Base-by-base conservation (phyloP, 2,113 vertebrate species). In the Rhinoderma darwinii region DNA sequence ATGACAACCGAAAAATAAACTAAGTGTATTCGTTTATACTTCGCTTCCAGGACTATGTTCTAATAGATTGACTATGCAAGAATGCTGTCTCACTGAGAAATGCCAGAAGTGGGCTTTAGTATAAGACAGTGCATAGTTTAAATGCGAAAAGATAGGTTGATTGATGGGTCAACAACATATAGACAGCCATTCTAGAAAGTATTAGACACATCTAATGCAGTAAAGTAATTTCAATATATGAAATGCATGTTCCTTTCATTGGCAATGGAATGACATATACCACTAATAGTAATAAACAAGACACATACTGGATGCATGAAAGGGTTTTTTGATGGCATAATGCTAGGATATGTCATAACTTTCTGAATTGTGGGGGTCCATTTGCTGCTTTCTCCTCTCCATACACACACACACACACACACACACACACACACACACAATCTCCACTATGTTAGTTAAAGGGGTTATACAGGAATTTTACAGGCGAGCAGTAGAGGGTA, bases 31-130 rank as follows among this genome's bases (percentile, higher is more conserved):
- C 14, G 27, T 11, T 80, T 11, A 61, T 41, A 39, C 51, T 25
- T 80, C 15, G 51, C 77, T 80, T 61, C n/a, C 22, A 80, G 51
- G 77, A 39, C 51, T 80, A 22, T 54, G 77, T 59, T 10, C 77
- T 39, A 59, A 15, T 18, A 59, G 75, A 59, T 15, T 80, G 51
- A 47, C 15, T n/a, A 14, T 59, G 35, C 17, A 80, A 20, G 25
- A 59, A 41, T 27, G 56, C 35, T 59, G 30, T 25, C 73, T n/a
- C 43, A 12, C 5, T 73, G 35, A 73, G 43, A 50, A 17, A 76
- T 44, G 43, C 37, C 73, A 75, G 73, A 75, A 15, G 25, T 76
- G 43, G 30, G 43, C 41, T 17, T 27, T 15, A 44, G 77, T 56
- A 47, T 56, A 11, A 18, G 30, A 79, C 8, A 56, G 3, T 27